Evolutionary conservation across 2,888 invertebrate genomes (phyloP), one percentile per base, ranked within the genome.

Genomic region (Apodemia duryi): DNA sequence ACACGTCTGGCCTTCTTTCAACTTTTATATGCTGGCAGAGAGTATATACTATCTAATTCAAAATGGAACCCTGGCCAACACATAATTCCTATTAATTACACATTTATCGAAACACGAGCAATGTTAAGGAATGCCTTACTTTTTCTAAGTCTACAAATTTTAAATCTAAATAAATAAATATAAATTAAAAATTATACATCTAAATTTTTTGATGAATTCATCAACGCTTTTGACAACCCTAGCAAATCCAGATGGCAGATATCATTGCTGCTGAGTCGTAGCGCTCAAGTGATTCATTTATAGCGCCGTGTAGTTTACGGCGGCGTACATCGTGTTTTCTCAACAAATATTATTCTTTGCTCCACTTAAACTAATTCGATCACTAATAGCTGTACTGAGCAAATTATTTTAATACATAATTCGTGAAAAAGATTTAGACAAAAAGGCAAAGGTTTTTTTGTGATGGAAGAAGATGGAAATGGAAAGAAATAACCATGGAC

Each of bases 261-360:
- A 79, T 91, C 90, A 88, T 77, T 77, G 81, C 83, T 81, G 82
- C 83, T 81, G 82, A 86, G 81, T 87, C 84, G 86, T 84, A 84
- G 84, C 82, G 81, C 80, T 80, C 80, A 83, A 46, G 83, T 80
- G 82, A 85, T 86, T 86, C 83, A 83, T 85, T 87, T 86, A 83
- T 86, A 87, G 86, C 88, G 87, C 85, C 85, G 83, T 83, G 77
- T 75, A 77, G 77, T 84, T 85, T 85, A 85, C 88, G 84, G 86
- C 84, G 81, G 75, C 76, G 72, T 29, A 72, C 78, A 79, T 78
- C 73, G 73, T 88, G 86, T 88, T 89, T 88, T 81, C 81, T 85
- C 74, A 79, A 86, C 80, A 86, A 90, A 88, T 87, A 84, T 87
- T 88, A 80, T 86, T 86, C 82, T 81, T 82, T 83, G 82, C 79